Evolutionary conservation across 2,888 invertebrate species (phyloP).

Genomic region (Andrena flavipes): DNA sequence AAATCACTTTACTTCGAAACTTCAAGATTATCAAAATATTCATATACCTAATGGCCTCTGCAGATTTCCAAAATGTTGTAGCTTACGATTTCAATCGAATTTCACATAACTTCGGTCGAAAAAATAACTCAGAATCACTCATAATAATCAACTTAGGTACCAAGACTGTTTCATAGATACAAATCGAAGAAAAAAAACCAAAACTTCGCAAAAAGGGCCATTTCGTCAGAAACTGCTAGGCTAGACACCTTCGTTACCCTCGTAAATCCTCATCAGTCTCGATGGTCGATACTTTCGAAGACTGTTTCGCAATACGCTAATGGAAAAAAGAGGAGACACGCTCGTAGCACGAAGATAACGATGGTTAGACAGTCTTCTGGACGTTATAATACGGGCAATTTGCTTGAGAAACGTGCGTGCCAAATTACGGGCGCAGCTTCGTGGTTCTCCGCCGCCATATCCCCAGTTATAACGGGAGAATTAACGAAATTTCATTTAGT

Average conservation of each 20-base stretch:
- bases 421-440: conserved; percentile 56
- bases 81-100: no score
- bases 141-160: neutral
- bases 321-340: conserved; percentile 31
- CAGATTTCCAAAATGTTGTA: no score
- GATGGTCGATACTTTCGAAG: conserved; percentile 6
- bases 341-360: conserved; percentile 25
- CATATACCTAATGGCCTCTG: no score
- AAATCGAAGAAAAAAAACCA: neutral
- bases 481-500: conserved; percentile 73
- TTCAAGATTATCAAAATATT: no score
- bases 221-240: neutral
- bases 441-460: conserved; percentile 14
- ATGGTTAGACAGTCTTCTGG: conserved; percentile 68
- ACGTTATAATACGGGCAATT: conserved; percentile 69
- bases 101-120: neutral
- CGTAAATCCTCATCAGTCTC: neutral
- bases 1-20: no score
- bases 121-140: neutral
- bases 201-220: neutral
- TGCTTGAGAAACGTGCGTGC: conserved; percentile 66
- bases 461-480: conserved; percentile 43
- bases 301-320: conserved; percentile 30
- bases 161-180: neutral
- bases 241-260: neutral